Evolutionary conservation across 2,797 vertebrate species (phyloP), one percentile per base, ranked within the genome.

Genomic region (Lutjanus argentimaculatus): DNA sequence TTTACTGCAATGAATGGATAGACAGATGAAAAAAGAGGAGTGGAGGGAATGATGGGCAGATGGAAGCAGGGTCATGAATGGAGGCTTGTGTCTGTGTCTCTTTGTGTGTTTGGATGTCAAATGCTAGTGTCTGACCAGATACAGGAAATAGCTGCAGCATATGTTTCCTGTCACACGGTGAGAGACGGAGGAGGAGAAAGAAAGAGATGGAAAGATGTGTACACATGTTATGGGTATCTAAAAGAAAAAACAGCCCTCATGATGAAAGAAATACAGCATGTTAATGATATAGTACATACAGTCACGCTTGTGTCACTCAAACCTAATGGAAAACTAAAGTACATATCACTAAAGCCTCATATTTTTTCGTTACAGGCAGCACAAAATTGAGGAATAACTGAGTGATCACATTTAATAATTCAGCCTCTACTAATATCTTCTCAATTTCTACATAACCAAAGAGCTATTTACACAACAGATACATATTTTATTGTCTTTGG

Each of bases 121-220:
- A 75, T 36, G 49, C 58, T 79, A 0, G 71, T 72, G 84, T 77
- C 75, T 52, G 84, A 91, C 59, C 84, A 92, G 89, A 94, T 91
- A 91, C 91, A 93, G 94, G 94, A 95, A 94, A 94, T 93, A 86
- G 89, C 91, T 88, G 76, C 75, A 87, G 87, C 91, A 90, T 89
- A 79, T 91, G 93, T 92, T 94, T 94, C 93, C 93, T 93, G 90
- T 92, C 84, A 78, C 71, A 75, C 56, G 53, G 70, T 57, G 80
- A 86, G 74, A 79, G 64, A 85, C 2, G 3, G 57, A 75, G 77
- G 15, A 36, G 21, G 61, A 53, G 77, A 67, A 22, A 64, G 66
- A 84, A 66, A 76, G 55, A 67, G 59, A 77, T 73, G 70, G 78
- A 85, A 65, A 76, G 63, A 83, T 43, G 51, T n/a, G 48, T 48